Conservation (phyloP, 2,113 vertebrate genomes). For the Cinclus cinclus region DNA sequence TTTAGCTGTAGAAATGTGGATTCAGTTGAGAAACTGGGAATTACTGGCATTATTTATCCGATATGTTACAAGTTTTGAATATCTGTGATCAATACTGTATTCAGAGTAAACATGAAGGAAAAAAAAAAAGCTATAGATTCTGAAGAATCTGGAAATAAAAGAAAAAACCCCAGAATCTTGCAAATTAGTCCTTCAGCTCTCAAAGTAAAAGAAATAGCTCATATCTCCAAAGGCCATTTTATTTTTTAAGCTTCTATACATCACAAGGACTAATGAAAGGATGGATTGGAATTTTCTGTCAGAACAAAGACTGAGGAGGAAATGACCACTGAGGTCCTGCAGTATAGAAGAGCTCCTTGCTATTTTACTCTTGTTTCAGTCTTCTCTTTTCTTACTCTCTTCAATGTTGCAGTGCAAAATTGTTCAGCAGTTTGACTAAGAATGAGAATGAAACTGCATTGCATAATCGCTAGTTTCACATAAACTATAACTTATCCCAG, state of each 20-base stretch:
- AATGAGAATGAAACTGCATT: not conserved
- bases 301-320: not conserved
- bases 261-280: not conserved
- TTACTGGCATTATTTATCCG: not conserved
- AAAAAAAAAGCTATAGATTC: not conserved
- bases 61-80: not conserved
- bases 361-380: not conserved
- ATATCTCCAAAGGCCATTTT: not conserved
- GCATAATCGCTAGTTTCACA: not conserved
- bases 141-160: not conserved
- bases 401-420: not conserved
- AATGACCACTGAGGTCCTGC: not conserved
- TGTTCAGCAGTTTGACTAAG: not conserved
- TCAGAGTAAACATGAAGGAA: not conserved
- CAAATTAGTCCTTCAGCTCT: not conserved
- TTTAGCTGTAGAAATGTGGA: not conserved
- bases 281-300: not conserved
- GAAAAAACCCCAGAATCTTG: not conserved
- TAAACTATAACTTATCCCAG: not conserved
- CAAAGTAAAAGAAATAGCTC: not conserved
- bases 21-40: not conserved
- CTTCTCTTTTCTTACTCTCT: not conserved
- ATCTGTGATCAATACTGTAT: not conserved
- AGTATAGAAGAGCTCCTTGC: not conserved
- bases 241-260: not conserved